Evolutionary conservation across 2,797 vertebrate genomes (phyloP), one percentile per base, ranked within the genome.

Genomic region (Microctenopoma stevenorrisi): DNA sequence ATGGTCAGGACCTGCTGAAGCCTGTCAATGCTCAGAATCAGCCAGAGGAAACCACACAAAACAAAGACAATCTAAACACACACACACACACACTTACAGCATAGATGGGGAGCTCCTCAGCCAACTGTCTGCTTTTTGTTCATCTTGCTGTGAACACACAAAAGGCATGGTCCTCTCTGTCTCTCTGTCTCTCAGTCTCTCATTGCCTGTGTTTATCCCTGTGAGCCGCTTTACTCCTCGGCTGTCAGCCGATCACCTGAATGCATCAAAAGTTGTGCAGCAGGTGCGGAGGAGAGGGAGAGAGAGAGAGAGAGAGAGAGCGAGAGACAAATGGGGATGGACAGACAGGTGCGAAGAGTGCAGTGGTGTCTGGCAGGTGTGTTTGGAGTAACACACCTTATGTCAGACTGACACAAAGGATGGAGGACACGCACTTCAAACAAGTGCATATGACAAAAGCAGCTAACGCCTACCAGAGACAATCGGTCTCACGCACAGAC

Each of bases 1-100:
- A 8, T n/a, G n/a, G 7, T 7, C 16, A 18, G 16, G 16, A 46
- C 16, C 44, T 46, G 44, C 44, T 9, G 44, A n/a, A 18, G 44
- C 44, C 44, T 18, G 44, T n/a, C 44, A n/a, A n/a, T 8, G 44
- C 16, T 46, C 44, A 18, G 7, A 46, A 46, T n/a, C 6, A 46
- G 44, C 16, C 13, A 4, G n/a, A 46, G 4, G 12, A 44, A 16
- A 44, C 14, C 14, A 7, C 12, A 6, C 1, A 18, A 46, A 46
- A 5, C 40, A 2, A 3, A 10, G 8, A 10, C 11, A 10, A 38
- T 38, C 37, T 10, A 12, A 38, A 11, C 35, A 8, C 35, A 38
- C n/a, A n/a, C n/a, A n/a, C 11, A 38, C 1, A 47, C 47, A 56
- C 16, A 82, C 85, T 84, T 55, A 86, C 72, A 68, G 57, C 25